A percentile compares a stretch with the other conserved stretches of the same genome.
Conservation (phyloP, 1,140 invertebrate genomes). For the Achatina immaculata region DNA sequence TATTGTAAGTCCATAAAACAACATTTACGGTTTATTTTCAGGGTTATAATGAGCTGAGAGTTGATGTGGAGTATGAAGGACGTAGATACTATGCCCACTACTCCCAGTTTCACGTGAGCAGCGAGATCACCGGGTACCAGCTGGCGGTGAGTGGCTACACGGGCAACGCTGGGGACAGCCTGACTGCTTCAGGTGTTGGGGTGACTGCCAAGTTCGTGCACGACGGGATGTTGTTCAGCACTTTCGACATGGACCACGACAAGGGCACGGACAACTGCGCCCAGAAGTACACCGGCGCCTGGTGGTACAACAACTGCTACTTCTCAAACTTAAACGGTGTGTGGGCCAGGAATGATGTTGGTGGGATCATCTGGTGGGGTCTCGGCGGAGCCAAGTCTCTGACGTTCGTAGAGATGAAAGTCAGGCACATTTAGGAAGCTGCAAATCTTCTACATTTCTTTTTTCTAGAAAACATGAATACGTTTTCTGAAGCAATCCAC, state of each 20-base stretch:
- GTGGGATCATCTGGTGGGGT: not conserved
- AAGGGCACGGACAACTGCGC: not conserved
- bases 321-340: not conserved
- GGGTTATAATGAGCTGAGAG: not conserved
- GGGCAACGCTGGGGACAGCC: not conserved
- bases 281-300: not conserved
- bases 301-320: not conserved
- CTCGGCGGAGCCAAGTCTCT: not conserved
- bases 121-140: not conserved
- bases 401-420: not conserved
- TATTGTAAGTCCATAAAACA: too few relatives aligned
- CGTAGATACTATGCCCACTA: not conserved
- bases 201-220: too few relatives aligned
- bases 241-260: not conserved
- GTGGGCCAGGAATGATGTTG: not conserved
- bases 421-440: not conserved
- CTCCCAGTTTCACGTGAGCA: not conserved
- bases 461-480: too few relatives aligned
- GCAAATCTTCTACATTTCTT: too few relatives aligned
- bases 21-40: not conserved
- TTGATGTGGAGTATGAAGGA: not conserved
- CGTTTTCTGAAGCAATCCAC: too few relatives aligned
- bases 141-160: not conserved
- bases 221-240: not conserved
- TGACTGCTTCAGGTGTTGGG: too few relatives aligned